Evolutionary conservation across 2,797 vertebrate species (phyloP).

Genomic region (Anguilla anguilla): DNA sequence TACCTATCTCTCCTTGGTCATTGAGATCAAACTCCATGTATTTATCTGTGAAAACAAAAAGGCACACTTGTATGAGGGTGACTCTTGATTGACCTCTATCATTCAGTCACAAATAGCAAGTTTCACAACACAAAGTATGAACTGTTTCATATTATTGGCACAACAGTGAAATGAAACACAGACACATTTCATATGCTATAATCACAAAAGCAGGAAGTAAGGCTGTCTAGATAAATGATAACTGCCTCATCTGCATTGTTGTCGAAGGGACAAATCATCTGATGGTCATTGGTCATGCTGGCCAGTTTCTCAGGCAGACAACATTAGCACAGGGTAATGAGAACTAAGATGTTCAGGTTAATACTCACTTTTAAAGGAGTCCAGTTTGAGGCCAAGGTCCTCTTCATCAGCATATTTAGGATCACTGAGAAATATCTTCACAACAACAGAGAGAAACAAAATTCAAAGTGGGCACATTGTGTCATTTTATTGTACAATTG

Average conservation of each 20-base stretch:
- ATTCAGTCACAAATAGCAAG: neutral
- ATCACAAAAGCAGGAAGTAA: neutral
- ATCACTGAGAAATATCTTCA: conserved; percentile 76
- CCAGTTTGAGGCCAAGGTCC: conserved; percentile 74
- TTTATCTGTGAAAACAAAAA: conserved; percentile 68
- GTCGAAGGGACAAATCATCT: too few species aligned
- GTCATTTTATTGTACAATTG: neutral
- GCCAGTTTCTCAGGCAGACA: neutral
- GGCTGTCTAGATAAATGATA: neutral
- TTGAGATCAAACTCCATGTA: conserved; percentile 86
- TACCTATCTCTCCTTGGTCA: conserved; percentile 81
- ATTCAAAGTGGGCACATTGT: neutral
- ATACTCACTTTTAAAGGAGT: conserved; percentile 78
- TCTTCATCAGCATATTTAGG: conserved; percentile 76
- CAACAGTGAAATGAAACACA: neutral
- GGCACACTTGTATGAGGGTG: conserved; percentile 18
- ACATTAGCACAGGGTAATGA: neutral
- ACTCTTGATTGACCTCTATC: too few species aligned
- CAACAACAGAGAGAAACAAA: conserved; percentile 26
- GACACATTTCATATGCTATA: neutral
- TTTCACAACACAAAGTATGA: neutral
- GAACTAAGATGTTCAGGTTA: neutral
- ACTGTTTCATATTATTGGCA: neutral
- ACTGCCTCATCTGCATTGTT: neutral
- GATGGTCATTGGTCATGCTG: neutral